Evolutionary conservation across 1,140 invertebrate species (phyloP), one percentile per base, ranked within the genome.

Genomic region (Drosophila bipectinata): DNA sequence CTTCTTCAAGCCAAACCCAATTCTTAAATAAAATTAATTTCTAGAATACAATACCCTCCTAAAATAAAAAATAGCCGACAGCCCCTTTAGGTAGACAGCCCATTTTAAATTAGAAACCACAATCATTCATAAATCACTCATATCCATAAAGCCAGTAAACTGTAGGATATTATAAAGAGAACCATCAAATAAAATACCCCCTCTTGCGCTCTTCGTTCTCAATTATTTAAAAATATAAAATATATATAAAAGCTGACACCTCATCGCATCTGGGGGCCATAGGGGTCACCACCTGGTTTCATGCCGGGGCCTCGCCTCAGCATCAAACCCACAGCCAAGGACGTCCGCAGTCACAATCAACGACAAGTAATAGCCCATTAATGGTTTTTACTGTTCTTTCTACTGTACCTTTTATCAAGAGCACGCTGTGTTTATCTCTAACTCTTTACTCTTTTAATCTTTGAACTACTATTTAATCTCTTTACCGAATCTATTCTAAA

Each of bases 251-350:
- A 85, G 82, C 74, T 64, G 81, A 87, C 66, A 79, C 60, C 21
- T 76, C 72, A 49, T 66, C 72, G 52, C 72, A 83, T 54, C 60
- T 87, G 55, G 83, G 87, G 57, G 77, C 72, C 52, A 80, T 91
- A 48, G 90, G 90, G 68, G 90, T 91, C 45, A 91, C 90, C 77
- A 91, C 90, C 52, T 91, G 90, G 87, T 91, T 91, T 57, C 83
- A 87, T 87, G 90, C 88, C 28, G 90, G 90, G 52, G 89, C 89
- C 15, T 78, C 90, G 49, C 79, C 87, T 26, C 68, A 81, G 34
- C 76, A 77, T 72, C 71, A 61, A 41, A 56, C 48, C 26, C 66
- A 64, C 14, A 37, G 7, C 6, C 60, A 62, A 62, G 63, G 30
- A 55, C 66, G 32, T 30, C 12, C 45, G 26, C 63, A 55, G 24